Percentiles rank a stretch among this genome's conserved stretches.
phyloP scores from a whole-genome alignment of 2,797 vertebrate genomes.

The Danio albolineatus region DNA sequence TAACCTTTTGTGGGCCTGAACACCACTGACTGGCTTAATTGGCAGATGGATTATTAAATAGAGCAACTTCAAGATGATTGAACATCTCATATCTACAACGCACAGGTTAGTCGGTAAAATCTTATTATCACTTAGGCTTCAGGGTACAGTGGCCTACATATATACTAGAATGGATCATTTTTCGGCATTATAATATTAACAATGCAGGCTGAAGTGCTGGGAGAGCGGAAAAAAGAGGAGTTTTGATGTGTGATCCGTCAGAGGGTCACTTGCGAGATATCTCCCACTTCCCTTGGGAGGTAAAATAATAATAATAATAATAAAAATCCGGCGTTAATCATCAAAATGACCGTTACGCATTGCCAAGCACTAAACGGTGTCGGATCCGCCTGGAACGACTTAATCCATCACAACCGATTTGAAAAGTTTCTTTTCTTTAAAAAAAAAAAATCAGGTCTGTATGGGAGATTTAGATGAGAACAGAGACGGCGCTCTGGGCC shows the following conservation, averaged over 20 bases:
- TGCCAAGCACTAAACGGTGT: constrained; percentile 65
- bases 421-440: constrained; percentile 70
- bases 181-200: constrained; percentile 42
- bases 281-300: neutral
- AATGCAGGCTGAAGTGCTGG: neutral
- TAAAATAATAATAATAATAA: neutral
- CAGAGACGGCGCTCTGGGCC: constrained; percentile 28
- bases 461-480: constrained; percentile 38
- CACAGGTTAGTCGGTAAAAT: constrained; percentile 70
- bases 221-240: neutral
- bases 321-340: constrained; percentile 34
- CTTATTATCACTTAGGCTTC: constrained; percentile 65
- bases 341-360: constrained; percentile 25
- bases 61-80: constrained; percentile 77
- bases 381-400: constrained; percentile 57
- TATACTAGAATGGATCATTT: constrained; percentile 42
- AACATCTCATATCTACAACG: constrained; percentile 71
- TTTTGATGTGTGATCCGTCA: constrained; percentile 13
- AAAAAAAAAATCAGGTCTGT: constrained; percentile 68
- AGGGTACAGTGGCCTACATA: constrained; percentile 59
- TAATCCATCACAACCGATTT: constrained; percentile 74
- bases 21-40: constrained; percentile 78
- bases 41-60: constrained; percentile 85
- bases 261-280: constrained; percentile 32
- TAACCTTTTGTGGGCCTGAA: constrained; percentile 85